A percentile compares a stretch with the other conserved stretches of the same genome.
Conservation (phyloP, 2,888 invertebrate genomes). For the Galerucella pusilla region DNA sequence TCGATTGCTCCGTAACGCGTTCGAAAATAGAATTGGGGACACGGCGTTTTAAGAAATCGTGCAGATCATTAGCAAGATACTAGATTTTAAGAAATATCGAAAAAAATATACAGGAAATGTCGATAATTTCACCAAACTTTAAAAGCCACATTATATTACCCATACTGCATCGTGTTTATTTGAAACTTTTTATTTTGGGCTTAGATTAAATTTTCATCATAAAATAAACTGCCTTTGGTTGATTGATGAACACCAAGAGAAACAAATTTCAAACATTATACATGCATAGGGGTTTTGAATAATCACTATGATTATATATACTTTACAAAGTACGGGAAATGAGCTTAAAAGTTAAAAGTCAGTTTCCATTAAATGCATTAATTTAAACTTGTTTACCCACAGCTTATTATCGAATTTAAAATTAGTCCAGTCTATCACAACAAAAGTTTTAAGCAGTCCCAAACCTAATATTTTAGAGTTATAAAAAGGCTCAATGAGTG, state of each 20-base stretch:
- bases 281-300: neutral
- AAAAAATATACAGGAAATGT: constrained; percentile 2
- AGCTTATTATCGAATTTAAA: neutral
- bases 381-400: neutral
- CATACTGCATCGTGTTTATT: no score
- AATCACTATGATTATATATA: neutral
- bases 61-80: constrained; percentile 6
- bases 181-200: no score
- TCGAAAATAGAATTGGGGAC: constrained; percentile 24
- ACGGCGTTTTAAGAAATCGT: constrained; percentile 16
- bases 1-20: constrained; percentile 7
- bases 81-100: neutral
- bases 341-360: neutral
- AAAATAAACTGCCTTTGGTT: neutral
- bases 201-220: neutral
- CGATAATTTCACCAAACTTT: neutral
- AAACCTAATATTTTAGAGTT: no score
- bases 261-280: neutral
- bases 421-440: neutral
- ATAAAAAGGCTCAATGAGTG: no score
- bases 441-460: neutral
- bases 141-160: no score
- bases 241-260: neutral
- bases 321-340: neutral
- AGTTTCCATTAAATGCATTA: neutral